Base-by-base conservation (phyloP, 2,113 vertebrate species). In the Mesocricetus auratus region DNA sequence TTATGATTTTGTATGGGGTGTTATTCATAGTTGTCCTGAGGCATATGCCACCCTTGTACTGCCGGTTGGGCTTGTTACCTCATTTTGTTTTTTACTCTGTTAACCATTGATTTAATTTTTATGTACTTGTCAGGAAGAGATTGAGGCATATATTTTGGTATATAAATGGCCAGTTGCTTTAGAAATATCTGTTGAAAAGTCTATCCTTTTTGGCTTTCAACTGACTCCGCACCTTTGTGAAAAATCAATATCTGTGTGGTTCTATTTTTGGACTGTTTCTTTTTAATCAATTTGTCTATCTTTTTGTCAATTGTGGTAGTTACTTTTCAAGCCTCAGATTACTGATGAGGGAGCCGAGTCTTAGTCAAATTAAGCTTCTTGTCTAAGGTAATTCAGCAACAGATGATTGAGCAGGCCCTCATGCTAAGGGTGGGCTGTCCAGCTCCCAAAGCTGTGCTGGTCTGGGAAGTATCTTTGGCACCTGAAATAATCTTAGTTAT, bases 231-330 rank as follows among this genome's bases (percentile, higher is more conserved):
- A 71, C 11, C 17, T 97, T 90, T 89, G 90, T 92, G 36, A 69
- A 42, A 96, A 94, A 90, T 93, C 39, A 86, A 1, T 85, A 74
- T 81, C 95, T 50, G 66, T 50, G 86, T 85, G 89, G 56, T 87
- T 96, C 58, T 95, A 0, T 31, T 90, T 97, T 93, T 96, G 64
- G 56, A 83, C 33, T 88, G 29, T 92, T 89, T 93, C 60, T 62
- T 64, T 91, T 96, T 92, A 90, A 81, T 62, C n/a, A 64, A 19
- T 62, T 19, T 93, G 66, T 86, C 17, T 96, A 5, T 90, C 50
- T 71, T 95, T 89, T 90, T 94, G 93, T 47, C 81, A 77, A 1
- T 71, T 92, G 39, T 68, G 36, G 45, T 75, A 82, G 69, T 60
- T 92, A 33, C 53, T 64, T 96, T 95, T 91, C 78, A 94, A 86